These are phyloP conservation scores for Centruroides sculpturatus DNA, from an alignment of 1,140 invertebrate species.

Conservation along the genomic window DNA sequence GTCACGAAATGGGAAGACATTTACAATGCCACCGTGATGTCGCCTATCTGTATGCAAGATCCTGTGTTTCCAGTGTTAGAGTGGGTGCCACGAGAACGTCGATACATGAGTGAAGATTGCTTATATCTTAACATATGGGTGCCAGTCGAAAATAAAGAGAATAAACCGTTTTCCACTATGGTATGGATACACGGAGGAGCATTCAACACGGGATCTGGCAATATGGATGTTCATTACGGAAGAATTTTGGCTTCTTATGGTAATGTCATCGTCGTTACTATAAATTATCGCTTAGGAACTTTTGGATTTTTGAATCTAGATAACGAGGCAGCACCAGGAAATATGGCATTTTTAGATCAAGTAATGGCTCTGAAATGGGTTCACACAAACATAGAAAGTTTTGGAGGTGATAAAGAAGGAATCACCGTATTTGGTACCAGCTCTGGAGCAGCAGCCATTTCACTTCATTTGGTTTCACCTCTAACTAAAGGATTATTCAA, in stretches of 20 bases:
- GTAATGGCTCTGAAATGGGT: conserved; percentile 18
- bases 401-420: conserved; percentile 25
- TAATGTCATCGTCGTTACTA: conserved; percentile 26
- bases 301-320: conserved; percentile 24
- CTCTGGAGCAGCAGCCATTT: conserved; percentile 26
- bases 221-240: conserved; percentile 37
- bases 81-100: conserved; percentile 3
- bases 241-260: conserved; percentile 23
- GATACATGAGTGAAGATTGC: conserved; percentile 24
- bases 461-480: conserved; percentile 28
- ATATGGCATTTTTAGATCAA: conserved; percentile 24
- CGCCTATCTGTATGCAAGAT: conserved; percentile 18
- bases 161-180: conserved; percentile 14
- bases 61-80: not conserved
- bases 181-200: conserved; percentile 23
- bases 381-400: conserved; percentile 24
- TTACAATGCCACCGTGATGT: not conserved
- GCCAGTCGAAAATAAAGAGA: conserved; percentile 3
- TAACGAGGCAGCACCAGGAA: conserved; percentile 16
- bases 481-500: conserved; percentile 13
- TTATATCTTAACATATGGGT: conserved; percentile 31
- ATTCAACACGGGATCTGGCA: conserved; percentile 6
- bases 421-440: conserved; percentile 38
- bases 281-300: conserved; percentile 27
- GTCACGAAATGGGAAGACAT: conserved; percentile 4